Evolutionary conservation across 2,113 vertebrate genomes (phyloP), one percentile per base, ranked within the genome.

Genomic region (Neolamprologus devosi): DNA sequence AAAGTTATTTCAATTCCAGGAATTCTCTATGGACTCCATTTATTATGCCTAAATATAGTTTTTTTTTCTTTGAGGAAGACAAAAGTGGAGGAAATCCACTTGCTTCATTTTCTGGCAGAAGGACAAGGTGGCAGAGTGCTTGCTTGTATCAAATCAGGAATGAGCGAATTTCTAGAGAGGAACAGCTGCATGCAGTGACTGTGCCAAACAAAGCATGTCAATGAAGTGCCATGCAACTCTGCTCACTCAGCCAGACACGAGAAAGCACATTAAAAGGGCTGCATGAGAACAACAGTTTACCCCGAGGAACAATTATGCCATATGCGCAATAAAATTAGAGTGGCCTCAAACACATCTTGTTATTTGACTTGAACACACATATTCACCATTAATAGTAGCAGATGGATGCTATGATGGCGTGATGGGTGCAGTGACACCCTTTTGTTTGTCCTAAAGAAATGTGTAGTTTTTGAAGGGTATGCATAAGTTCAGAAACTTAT

Each of bases 121-220:
- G 83, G 82, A 86, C 7, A 11, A 73, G 49, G 28, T 73, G 53
- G 47, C 83, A 60, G 75, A 89, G 51, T 81, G 88, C 80, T 81
- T 87, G 80, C 79, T 88, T 92, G 89, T 92, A 89, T 93, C 88
- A 90, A 55, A 90, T 92, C 85, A 89, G 85, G 88, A 90, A 63
- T 84, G 80, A 86, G 84, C 82, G 89, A 87, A 90, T 82, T 82
- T 89, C 91, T 90, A 87, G 23, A 88, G 82, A 91, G 86, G 73
- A 94, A 93, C 94, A 94, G 92, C 93, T 94, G 92, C 89, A 91
- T 68, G 68, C 65, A 17, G 88, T 10, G 54, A 86, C 87, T 88
- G 80, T 91, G 89, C 88, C 92, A 89, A 90, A 91, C 79, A 86
- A 90, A 81, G 89, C 91, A 87, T 91, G 90, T 88, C 89, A 86